Evolutionary conservation across 2,113 vertebrate species (phyloP).

Genomic region (Drymodes brunneopygia): DNA sequence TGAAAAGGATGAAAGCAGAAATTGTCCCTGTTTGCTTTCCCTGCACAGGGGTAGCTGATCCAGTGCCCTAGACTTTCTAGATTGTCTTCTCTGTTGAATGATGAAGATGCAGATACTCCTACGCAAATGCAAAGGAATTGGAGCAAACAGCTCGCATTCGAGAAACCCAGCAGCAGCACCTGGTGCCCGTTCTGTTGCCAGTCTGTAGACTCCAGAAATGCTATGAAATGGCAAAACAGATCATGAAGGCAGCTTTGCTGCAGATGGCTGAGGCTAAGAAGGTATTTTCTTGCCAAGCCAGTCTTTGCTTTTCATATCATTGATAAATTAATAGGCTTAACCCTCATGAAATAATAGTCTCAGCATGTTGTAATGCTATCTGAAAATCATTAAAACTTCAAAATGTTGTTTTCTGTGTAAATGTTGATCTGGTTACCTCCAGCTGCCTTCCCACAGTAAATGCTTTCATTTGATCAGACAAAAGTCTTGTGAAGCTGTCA

Average conservation of each 20-base stretch:
- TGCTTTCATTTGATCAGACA: neutral
- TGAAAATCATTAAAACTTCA: neutral
- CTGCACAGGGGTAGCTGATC: neutral
- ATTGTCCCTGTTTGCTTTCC: neutral
- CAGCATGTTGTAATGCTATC: neutral
- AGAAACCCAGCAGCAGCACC: neutral
- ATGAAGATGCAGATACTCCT: neutral
- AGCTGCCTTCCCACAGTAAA: neutral
- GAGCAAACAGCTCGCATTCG: rapidly evolving
- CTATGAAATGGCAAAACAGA: neutral
- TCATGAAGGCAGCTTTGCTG: neutral
- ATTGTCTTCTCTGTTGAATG: neutral
- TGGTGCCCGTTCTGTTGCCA: neutral
- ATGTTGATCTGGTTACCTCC: neutral
- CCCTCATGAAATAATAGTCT: neutral
- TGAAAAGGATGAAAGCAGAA: neutral
- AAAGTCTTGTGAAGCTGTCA: neutral
- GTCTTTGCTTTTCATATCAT: neutral
- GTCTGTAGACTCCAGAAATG: neutral
- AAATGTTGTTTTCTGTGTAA: neutral
- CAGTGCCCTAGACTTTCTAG: neutral
- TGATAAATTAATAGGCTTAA: neutral
- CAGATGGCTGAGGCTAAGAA: neutral
- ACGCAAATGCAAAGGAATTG: rapidly evolving
- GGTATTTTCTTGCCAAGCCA: neutral